Conservation (phyloP, 2,113 vertebrate species). For the Coryphaenoides rupestris region DNA sequence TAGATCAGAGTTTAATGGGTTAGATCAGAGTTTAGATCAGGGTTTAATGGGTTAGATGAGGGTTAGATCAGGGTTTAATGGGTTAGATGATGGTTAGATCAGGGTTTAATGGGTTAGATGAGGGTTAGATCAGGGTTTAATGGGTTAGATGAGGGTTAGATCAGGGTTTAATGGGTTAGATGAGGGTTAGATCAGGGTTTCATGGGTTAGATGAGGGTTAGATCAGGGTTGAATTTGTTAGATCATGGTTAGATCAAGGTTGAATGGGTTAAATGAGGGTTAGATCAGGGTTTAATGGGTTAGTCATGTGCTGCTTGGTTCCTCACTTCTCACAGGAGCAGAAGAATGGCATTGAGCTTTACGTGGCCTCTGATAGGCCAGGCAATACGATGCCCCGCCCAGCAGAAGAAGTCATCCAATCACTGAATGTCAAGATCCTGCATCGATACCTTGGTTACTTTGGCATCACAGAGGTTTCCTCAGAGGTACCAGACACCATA, state of each 20-base stretch:
- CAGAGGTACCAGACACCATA: slow-evolving; percentile 81
- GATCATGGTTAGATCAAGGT: neutral
- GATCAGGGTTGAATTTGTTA: neutral
- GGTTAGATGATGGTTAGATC: too few species aligned
- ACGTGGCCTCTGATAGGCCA: slow-evolving; percentile 82
- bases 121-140: too few species aligned
- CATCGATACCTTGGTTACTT: slow-evolving; percentile 85
- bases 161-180: too few species aligned
- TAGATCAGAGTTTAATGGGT: too few species aligned
- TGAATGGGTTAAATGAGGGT: neutral
- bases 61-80: too few species aligned
- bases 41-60: too few species aligned
- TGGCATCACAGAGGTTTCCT: slow-evolving; percentile 86
- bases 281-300: too few species aligned
- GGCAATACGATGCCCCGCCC: slow-evolving; percentile 76
- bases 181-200: neutral
- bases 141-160: too few species aligned
- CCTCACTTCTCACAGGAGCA: slow-evolving; percentile 68
- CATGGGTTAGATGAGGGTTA: neutral
- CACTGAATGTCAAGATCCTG: slow-evolving; percentile 84
- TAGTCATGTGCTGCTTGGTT: neutral
- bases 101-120: too few species aligned
- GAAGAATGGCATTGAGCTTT: slow-evolving; percentile 90
- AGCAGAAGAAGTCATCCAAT: slow-evolving; percentile 87
- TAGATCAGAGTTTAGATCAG: too few species aligned